Base-by-base conservation (phyloP, 2,113 vertebrate genomes). In the Aythya baeri region DNA sequence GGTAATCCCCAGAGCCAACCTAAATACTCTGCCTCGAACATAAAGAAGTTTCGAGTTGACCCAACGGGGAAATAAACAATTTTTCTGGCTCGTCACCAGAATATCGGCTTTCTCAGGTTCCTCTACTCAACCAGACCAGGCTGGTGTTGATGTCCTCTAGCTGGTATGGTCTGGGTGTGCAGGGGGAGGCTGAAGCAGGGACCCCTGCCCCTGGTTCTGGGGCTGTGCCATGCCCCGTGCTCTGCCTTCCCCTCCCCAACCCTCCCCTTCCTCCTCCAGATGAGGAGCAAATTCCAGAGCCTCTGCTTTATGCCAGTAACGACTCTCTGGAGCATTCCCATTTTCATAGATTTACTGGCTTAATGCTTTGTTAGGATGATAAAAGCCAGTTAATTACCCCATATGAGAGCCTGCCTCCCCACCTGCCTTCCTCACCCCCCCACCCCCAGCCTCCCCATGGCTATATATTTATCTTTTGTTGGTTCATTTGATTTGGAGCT, bases 351-450 rank as follows among this genome's bases (percentile, higher is more conserved):
- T 95, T 96, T 94, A 94, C 84, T 87, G 76, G 80, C 82, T 93
- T 92, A 91, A 87, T 62, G 88, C 84, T 97, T 95, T 93, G 79
- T 94, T 91, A 91, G 91, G 62, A 95, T 80, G 93, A 96, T 85
- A 97, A 92, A 92, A 96, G 90, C 86, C 61, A 78, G 93, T 96
- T 97, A 96, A 97, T 97, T 96, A 96, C 83, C 86, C 78, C 54
- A 54, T 88, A 68, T 16, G 87, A 94, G 86, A 92, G 50, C 71
- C 73, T 90, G 80, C 85, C 73, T 95, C 80, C 83, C 79, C 93
- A 83, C 91, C 93, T 94, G 94, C 94, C 86, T 92, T 70, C 71
- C 84, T 74, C 17, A 1, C 44, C 50, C 61, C 57, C 65, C 14
- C 21, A 11, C 5, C 41, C 67, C 55, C 54, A 17, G 58, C 74